Conservation (phyloP, 2,888 invertebrate species). For the Catocala nupta region DNA sequence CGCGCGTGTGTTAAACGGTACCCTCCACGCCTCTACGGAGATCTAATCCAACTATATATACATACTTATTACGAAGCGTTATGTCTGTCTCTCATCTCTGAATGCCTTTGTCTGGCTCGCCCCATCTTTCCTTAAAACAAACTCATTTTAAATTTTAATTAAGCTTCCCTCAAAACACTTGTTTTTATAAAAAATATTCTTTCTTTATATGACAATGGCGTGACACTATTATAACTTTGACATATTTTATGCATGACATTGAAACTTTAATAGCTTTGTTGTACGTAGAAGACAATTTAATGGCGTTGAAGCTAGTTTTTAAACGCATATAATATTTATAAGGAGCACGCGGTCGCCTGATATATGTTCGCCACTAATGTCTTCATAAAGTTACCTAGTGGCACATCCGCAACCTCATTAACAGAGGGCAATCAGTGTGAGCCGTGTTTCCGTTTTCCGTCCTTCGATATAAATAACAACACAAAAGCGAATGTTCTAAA, state of each 20-base stretch:
- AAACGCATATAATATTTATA: constrained; percentile 5
- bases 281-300: neutral
- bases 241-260: constrained; percentile 18
- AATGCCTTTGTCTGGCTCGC: constrained; percentile 30
- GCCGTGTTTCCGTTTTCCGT: constrained; percentile 34
- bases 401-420: constrained; percentile 43
- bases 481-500: constrained; percentile 24
- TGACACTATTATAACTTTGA: constrained; percentile 1
- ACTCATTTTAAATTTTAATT: constrained; percentile 4
- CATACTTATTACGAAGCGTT: constrained; percentile 32
- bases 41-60: constrained; percentile 41
- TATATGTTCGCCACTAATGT: constrained; percentile 17
- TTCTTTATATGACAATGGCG: constrained; percentile 1
- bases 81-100: constrained; percentile 28
- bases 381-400: constrained; percentile 28
- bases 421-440: constrained; percentile 39
- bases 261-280: constrained; percentile 10
- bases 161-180: neutral
- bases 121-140: constrained; percentile 5
- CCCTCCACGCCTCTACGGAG: constrained; percentile 44
- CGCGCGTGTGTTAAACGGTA: constrained; percentile 51
- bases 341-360: neutral
- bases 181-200: neutral
- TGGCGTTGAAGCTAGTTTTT: constrained; percentile 1
- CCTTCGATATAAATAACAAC: constrained; percentile 34